Conservation (phyloP, 2,113 vertebrate genomes). For the Rhea pennata region DNA sequence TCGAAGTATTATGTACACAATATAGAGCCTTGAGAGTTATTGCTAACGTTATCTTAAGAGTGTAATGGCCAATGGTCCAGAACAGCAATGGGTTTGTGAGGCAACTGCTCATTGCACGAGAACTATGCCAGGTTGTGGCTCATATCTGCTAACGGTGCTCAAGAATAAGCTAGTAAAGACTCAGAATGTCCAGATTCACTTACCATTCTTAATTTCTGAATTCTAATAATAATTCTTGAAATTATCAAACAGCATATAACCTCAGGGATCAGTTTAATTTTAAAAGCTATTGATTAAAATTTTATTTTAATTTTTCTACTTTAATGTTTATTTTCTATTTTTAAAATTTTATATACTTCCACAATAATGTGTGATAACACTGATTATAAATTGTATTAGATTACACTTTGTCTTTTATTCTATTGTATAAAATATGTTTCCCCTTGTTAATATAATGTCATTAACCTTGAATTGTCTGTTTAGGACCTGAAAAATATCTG, state of each 20-base stretch:
- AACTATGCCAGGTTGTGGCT: neutral
- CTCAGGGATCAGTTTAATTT: neutral
- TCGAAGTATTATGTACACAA: neutral
- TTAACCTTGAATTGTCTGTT: neutral
- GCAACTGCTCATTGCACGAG: neutral
- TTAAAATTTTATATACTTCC: neutral
- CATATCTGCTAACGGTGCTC: neutral
- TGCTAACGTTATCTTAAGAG: neutral
- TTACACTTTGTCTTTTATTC: neutral
- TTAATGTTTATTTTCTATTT: neutral
- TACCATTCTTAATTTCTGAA: neutral
- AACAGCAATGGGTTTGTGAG: fast-evolving
- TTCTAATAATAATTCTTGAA: neutral
- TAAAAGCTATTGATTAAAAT: neutral
- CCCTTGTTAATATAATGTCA: neutral
- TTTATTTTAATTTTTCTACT: neutral
- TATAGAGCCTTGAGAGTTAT: neutral
- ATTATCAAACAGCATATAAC: neutral
- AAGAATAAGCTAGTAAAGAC: neutral
- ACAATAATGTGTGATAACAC: neutral
- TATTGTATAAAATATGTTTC: neutral
- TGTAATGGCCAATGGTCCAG: neutral
- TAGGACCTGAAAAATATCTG: neutral
- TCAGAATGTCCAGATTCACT: neutral
- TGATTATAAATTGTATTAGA: neutral